Evolutionary conservation across 1,140 invertebrate genomes (phyloP).

Genomic region (Pseudomyrmex sp.): DNA sequence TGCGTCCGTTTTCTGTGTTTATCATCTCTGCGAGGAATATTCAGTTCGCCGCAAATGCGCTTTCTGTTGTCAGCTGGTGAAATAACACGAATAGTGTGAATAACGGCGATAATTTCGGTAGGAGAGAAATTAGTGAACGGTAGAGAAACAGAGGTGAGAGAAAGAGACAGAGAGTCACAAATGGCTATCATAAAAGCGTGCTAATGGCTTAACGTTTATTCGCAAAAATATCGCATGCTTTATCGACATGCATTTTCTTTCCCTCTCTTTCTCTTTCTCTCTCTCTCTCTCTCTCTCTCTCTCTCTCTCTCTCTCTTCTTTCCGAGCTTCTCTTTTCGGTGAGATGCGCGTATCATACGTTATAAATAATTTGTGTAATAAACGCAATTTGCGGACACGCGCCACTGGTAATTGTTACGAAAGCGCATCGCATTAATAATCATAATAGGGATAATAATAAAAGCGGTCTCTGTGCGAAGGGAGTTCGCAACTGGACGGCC

Average conservation of each 20-base stretch:
- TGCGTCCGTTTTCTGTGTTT: constrained; percentile 39
- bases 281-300: constrained; percentile 26
- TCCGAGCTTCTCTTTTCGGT: not conserved
- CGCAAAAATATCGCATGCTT: constrained; percentile 43
- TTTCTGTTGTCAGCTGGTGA: constrained; percentile 41
- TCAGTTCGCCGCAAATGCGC: constrained; percentile 45
- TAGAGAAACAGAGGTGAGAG: constrained; percentile 5
- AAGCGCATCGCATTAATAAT: constrained; percentile 42
- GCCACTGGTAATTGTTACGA: constrained; percentile 42
- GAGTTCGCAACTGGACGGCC: not conserved
- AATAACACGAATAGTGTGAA: constrained; percentile 45
- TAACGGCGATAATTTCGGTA: constrained; percentile 49
- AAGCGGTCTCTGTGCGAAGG: not conserved
- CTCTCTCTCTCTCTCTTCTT: constrained; percentile 26
- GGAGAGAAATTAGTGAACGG: constrained; percentile 36
- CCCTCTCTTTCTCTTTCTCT: not conserved
- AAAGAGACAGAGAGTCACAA: constrained; percentile 4
- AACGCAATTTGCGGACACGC: constrained; percentile 48
- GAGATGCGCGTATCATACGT: constrained; percentile 18
- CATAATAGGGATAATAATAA: constrained; percentile 42
- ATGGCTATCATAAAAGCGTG: constrained; percentile 49
- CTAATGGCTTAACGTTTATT: constrained; percentile 53
- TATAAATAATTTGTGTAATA: constrained; percentile 48
- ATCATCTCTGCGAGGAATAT: constrained; percentile 40
- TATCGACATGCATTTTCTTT: constrained; percentile 43